Evolutionary conservation across 2,888 invertebrate species (phyloP).

Genomic region (Heliothis peltigera): DNA sequence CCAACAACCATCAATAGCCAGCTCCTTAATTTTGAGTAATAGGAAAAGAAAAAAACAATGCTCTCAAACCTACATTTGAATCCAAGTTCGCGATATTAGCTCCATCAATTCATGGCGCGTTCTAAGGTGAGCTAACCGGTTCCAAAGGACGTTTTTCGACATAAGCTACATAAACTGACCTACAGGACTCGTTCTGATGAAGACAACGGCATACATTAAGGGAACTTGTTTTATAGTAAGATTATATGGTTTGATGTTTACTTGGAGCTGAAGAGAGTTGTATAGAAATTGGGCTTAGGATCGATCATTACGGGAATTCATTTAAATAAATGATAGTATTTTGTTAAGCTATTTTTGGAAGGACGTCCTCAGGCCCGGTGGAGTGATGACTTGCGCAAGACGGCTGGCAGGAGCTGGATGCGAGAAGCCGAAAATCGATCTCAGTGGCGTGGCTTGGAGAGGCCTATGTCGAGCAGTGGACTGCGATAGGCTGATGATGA

Average conservation of each 20-base stretch:
- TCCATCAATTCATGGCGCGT: slow-evolving; percentile 19
- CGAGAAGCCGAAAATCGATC: too few relatives aligned
- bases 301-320: too few relatives aligned
- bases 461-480: too few relatives aligned
- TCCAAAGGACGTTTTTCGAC: slow-evolving; percentile 66
- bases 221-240: slow-evolving; percentile 60
- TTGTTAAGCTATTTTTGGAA: too few relatives aligned
- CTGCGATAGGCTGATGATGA: too few relatives aligned
- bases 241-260: not conserved
- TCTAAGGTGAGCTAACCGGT: slow-evolving; percentile 56
- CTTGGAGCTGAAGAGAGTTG: slow-evolving; percentile 11
- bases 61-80: not conserved
- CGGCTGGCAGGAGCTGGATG: too few relatives aligned
- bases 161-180: slow-evolving; percentile 65
- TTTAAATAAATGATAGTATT: too few relatives aligned
- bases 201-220: slow-evolving; percentile 60
- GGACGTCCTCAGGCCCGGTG: too few relatives aligned
- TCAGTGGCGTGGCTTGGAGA: too few relatives aligned
- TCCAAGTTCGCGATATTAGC: slow-evolving; percentile 6
- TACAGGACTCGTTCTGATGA: slow-evolving; percentile 67
- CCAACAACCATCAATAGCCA: not conserved
- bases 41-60: not conserved
- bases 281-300: too few relatives aligned
- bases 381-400: too few relatives aligned
- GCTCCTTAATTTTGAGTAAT: not conserved